Base-by-base conservation (phyloP, 2,888 invertebrate genomes). In the Archips crataeganus region DNA sequence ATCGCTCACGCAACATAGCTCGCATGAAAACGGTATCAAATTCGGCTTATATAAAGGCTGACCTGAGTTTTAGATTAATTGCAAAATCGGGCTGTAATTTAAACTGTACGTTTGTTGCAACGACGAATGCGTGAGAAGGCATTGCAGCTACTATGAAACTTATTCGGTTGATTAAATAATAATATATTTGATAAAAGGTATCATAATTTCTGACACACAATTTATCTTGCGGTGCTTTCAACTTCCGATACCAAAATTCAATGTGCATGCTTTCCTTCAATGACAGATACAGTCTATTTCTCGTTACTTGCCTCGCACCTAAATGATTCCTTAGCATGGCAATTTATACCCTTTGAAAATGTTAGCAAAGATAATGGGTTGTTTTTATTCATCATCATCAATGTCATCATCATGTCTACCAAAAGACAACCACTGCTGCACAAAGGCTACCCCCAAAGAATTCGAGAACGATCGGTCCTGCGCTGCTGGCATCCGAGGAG, bases 11-110 rank as follows among this genome's bases (percentile, higher is more conserved):
- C 74, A 74, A 74, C 65, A 49, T 8, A 32, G 5, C 57, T 15
- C 60, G 73, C 73, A 69, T 73, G 69, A 60, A 73, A 67, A 67
- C 66, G 42, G 69, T 74, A 74, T 70, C 74, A 70, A 74, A 70
- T 74, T 70, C 70, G 61, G 69, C 74, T 74, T 74, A 70, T 61
- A 70, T 74, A 74, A 74, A 74, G 57, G 65, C 45, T 70, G 64
- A 70, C 64, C 51, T 49, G 65, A 67, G 68, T 51, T 70, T 70
- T 70, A 70, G 64, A 64, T 70, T 70, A 74, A 74, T 74, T 74
- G 60, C 74, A 70, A 74, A 65, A 74, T 68, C 66, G 42, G 15
- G n/a, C 13, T 45, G 74, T 54, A 70, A 70, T 51, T 74, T 6
- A 61, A 70, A 74, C 74, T 73, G 68, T 64, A 36, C 47, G 51